Evolutionary conservation across 1,140 invertebrate genomes (phyloP).

Genomic region (Neodiprion virginianus): DNA sequence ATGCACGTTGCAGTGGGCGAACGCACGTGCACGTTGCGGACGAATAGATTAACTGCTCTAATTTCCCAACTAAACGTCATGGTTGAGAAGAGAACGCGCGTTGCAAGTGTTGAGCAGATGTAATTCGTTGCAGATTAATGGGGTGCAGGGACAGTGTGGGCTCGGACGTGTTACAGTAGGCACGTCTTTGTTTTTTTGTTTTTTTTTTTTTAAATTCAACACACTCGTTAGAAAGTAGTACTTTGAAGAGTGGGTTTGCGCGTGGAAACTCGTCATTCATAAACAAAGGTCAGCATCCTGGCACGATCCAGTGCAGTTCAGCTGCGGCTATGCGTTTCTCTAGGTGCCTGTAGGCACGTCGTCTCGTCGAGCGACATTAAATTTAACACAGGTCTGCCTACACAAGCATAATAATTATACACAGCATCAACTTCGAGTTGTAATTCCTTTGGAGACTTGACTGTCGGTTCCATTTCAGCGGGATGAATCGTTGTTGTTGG

Average conservation of each 20-base stretch:
- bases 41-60: neutral
- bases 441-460: too few relatives aligned
- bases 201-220: too few relatives aligned
- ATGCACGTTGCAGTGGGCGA: too few relatives aligned
- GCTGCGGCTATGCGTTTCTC: neutral
- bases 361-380: neutral
- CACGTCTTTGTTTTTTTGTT: neutral
- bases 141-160: neutral
- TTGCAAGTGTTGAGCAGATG: conserved; percentile 2
- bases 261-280: conserved; percentile 1
- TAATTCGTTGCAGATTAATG: neutral
- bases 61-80: neutral
- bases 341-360: neutral
- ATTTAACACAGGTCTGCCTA: neutral
- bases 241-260: neutral
- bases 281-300: conserved; percentile 1
- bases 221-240: too few relatives aligned
- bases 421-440: too few relatives aligned
- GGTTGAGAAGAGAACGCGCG: neutral
- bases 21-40: too few relatives aligned
- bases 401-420: neutral
- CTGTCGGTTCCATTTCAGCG: too few relatives aligned
- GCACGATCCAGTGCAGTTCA: neutral
- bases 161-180: neutral
- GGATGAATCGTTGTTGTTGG: too few relatives aligned